Conservation (phyloP, 2,797 vertebrate genomes). For the Lutjanus campechanus region DNA sequence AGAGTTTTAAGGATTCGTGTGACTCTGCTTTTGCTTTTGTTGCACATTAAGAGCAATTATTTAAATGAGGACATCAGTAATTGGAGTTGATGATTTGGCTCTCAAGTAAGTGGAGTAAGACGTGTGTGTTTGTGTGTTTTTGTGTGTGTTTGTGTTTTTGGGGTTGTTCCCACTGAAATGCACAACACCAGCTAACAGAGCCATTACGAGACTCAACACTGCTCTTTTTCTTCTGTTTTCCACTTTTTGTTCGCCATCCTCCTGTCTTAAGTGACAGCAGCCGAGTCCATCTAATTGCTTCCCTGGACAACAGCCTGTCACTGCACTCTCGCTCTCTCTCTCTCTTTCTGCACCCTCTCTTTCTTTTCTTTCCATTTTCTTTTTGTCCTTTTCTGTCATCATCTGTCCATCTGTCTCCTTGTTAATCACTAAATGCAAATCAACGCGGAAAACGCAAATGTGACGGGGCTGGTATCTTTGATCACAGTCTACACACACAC, state of each 20-base stretch:
- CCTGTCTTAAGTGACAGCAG: slow-evolving; percentile 60
- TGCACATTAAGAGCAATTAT: slow-evolving; percentile 43
- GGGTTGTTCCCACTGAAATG: slow-evolving; percentile 31
- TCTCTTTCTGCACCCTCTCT: slow-evolving; percentile 1
- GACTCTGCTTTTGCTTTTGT: slow-evolving; percentile 20
- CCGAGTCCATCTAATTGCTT: slow-evolving; percentile 71
- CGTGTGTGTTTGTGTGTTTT: neutral
- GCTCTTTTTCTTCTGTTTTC: slow-evolving; percentile 43
- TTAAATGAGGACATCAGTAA: slow-evolving; percentile 37
- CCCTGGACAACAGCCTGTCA: slow-evolving; percentile 75
- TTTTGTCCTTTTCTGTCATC: slow-evolving; percentile 51
- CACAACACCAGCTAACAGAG: slow-evolving; percentile 27
- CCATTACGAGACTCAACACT: slow-evolving; percentile 35
- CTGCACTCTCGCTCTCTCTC: slow-evolving; percentile 10
- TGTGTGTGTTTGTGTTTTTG: slow-evolving; percentile 12
- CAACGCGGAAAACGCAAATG: slow-evolving; percentile 63
- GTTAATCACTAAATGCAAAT: slow-evolving; percentile 77
- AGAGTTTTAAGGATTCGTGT: neutral
- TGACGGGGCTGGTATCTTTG: slow-evolving; percentile 63
- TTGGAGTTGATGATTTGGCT: slow-evolving; percentile 13
- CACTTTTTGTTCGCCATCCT: slow-evolving; percentile 45
- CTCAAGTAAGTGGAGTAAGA: slow-evolving; percentile 2
- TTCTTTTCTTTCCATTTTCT: neutral
- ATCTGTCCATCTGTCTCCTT: slow-evolving; percentile 71
- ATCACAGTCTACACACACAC: slow-evolving; percentile 33